Base-by-base conservation (phyloP, 2,113 vertebrate species). In the Glaucomys volans region DNA sequence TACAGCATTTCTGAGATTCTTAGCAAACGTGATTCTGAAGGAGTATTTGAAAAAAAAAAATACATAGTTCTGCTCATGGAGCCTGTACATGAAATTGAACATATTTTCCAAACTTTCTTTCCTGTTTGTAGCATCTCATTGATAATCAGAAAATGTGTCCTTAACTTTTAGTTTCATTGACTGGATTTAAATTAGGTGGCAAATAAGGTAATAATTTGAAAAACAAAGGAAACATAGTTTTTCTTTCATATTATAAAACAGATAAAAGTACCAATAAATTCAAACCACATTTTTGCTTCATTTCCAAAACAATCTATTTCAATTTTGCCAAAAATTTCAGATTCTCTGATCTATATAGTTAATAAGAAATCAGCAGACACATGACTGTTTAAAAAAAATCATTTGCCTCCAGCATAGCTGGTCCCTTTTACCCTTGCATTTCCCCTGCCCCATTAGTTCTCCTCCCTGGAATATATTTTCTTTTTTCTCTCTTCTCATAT, bases 1-100 rank as follows among this genome's bases (percentile, higher is more conserved):
- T 95, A 80, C 3, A 88, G 40, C 84, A 90, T 95, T 96, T 96
- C 90, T 40, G 37, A 96, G 66, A 64, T 93, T 94, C 95, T 93
- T 89, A 95, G 85, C 16, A 96, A 93, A 92, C 87, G 86, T 77
- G 69, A 71, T 87, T n/a, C 66, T 85, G 77, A 94, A 93, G 88
- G 59, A 85, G 5, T 81, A 59, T 85, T 93, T 89, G n/a, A 17
- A n/a, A 40, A 97, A 81, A 18, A 87, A 47, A 42, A 57, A 71
- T 72, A 94, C 28, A 75, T 81, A 42, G 7, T 67, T 95, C 66
- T 90, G 30, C 30, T 28, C 5, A 1, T 71, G 32, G 94, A 81
- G 62, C 67, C 84, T 76, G 82, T 69, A 10, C 62, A 66, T 54
- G 40, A 11, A 91, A 64, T 91, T 76, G 35, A 80, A 77, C 17